phyloP scores from a whole-genome alignment of 2,113 vertebrate species.

The Romanogobio albipinnatus region DNA sequence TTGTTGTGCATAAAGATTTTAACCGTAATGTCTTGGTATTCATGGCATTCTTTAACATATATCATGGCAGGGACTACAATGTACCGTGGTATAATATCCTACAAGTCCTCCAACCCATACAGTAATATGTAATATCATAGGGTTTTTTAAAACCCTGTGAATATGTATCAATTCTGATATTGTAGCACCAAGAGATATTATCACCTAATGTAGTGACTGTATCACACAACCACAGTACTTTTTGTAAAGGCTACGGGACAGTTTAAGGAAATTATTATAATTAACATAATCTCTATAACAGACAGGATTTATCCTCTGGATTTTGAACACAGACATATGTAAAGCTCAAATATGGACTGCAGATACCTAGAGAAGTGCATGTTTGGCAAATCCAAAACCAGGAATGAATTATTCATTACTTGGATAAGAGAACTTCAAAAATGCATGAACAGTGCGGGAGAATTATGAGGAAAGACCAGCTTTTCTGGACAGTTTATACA shows the following conservation, averaged over 20 bases:
- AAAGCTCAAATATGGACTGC: slow-evolving; percentile 39
- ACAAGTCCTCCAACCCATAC: no score
- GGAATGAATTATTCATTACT: slow-evolving; percentile 69
- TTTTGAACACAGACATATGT: neutral
- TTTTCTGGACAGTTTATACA: neutral
- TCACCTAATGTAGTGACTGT: neutral
- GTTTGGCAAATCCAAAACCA: slow-evolving; percentile 64
- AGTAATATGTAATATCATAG: no score
- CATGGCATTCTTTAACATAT: no score
- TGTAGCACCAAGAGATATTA: no score
- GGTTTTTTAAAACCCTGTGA: no score
- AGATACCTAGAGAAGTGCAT: slow-evolving; percentile 65
- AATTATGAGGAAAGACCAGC: slow-evolving; percentile 6
- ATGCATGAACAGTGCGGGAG: slow-evolving; percentile 42
- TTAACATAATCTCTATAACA: neutral
- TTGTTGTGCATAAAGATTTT: no score
- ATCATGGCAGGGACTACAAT: no score
- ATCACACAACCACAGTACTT: neutral
- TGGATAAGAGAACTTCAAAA: slow-evolving; percentile 61
- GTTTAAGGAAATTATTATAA: neutral
- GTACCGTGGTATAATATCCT: no score
- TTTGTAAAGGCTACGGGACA: neutral
- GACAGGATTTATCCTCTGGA: neutral
- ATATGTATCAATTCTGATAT: no score
- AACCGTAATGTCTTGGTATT: no score